A percentile compares a stretch with the other conserved stretches of the same genome.
phyloP scores from a whole-genome alignment of 2,888 invertebrate species.

The Scelioninae gen. 1 region DNA sequence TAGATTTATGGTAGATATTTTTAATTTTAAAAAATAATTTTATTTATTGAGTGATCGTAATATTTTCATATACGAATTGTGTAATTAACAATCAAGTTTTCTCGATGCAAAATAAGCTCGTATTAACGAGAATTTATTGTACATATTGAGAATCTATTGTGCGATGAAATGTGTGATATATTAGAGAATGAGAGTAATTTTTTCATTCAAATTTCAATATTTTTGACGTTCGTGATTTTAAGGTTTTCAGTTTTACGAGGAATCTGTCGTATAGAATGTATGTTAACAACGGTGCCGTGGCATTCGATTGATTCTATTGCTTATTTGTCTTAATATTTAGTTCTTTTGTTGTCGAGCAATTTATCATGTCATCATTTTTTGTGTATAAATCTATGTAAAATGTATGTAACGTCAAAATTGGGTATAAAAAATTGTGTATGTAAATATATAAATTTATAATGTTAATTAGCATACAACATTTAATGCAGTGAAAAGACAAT shows the following conservation, averaged over 20 bases:
- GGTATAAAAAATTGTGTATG: constrained; percentile 20
- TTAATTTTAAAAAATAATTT: neutral
- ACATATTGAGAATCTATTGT: constrained; percentile 58
- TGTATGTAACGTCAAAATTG: constrained; percentile 17
- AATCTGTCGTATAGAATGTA: neutral
- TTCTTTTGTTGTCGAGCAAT: neutral
- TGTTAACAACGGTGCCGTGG: constrained; percentile 42
- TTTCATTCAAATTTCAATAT: constrained; percentile 43
- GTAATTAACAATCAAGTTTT: constrained; percentile 28
- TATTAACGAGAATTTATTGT: constrained; percentile 51
- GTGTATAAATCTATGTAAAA: constrained; percentile 30
- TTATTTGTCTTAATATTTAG: neutral
- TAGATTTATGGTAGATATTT: neutral
- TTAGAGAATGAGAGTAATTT: constrained; percentile 49
- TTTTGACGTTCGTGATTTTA: constrained; percentile 16
- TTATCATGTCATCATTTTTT: constrained; percentile 6
- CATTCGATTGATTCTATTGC: constrained; percentile 43
- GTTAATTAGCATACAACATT: constrained; percentile 44
- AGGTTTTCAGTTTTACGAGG: neutral
- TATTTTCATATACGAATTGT: constrained; percentile 1
- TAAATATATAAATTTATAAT: constrained; percentile 52
- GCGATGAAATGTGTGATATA: constrained; percentile 53
- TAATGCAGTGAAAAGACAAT: constrained; percentile 26
- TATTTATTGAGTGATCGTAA: neutral
- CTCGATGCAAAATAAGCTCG: constrained; percentile 33